Conservation (phyloP, 2,113 vertebrate species). For the Ptilonorhynchus violaceus region DNA sequence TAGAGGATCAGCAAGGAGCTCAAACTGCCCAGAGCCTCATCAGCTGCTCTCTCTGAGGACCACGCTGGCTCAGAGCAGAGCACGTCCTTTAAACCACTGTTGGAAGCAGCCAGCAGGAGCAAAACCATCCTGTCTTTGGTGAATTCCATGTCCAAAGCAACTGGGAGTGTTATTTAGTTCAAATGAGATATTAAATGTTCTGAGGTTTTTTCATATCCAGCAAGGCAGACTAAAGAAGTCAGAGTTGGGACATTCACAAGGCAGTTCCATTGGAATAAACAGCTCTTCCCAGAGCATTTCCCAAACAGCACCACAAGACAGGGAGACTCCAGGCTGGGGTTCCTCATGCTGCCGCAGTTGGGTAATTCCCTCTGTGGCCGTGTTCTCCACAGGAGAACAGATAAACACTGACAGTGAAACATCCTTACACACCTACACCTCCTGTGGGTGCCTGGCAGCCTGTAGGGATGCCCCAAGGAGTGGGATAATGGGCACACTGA, state of each 20-base stretch:
- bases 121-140: neutral
- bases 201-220: neutral
- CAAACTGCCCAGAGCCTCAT: neutral
- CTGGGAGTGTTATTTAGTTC: neutral
- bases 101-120: neutral
- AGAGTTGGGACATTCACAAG: neutral
- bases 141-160: neutral
- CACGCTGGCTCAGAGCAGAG: neutral
- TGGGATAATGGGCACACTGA: neutral
- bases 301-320: neutral
- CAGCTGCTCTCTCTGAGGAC: neutral
- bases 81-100: neutral
- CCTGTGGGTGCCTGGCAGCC: neutral
- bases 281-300: neutral
- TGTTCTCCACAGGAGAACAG: neutral
- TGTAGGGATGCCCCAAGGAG: neutral
- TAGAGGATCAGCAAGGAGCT: neutral
- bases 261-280: neutral
- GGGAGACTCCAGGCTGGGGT: neutral
- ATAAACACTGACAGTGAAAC: fast-evolving
- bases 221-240: neutral
- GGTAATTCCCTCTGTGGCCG: neutral
- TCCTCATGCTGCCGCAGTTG: neutral
- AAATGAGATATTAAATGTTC: neutral
- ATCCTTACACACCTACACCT: neutral